A percentile compares a stretch with the other conserved stretches of the same genome.
Evolutionary conservation across 2,113 vertebrate species (phyloP).

Genomic region (Vicugna pacos): DNA sequence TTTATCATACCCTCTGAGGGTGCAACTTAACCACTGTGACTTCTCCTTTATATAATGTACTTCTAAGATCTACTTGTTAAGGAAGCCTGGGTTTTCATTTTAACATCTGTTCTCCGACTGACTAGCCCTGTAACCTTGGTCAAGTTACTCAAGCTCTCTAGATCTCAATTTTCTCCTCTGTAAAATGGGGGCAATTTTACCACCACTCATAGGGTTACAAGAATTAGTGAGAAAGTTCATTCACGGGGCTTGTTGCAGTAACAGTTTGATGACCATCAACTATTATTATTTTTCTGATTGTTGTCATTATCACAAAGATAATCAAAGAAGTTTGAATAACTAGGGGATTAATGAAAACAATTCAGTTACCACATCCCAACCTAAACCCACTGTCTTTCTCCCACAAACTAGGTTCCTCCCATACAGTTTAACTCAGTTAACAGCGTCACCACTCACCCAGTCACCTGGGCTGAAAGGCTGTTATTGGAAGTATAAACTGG

Average conservation of each 20-base stretch:
- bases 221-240: background rate
- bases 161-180: background rate
- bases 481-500: background rate
- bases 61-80: background rate
- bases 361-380: background rate
- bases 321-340: background rate
- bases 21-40: background rate
- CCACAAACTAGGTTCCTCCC: background rate
- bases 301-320: background rate
- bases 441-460: background rate
- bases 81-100: background rate
- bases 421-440: background rate
- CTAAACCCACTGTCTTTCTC: background rate
- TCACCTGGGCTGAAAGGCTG: background rate
- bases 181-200: slow-evolving; percentile 22
- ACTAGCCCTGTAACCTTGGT: background rate
- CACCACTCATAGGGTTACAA: background rate
- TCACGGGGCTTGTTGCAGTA: background rate
- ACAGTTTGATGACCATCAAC: background rate
- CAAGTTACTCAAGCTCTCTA: background rate
- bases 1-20: background rate
- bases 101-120: background rate
- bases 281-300: background rate
- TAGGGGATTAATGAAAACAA: slow-evolving; percentile 13
- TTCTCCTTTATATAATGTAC: background rate